Base-by-base conservation (phyloP, 1,140 invertebrate species). In the Bactericera cockerelli region DNA sequence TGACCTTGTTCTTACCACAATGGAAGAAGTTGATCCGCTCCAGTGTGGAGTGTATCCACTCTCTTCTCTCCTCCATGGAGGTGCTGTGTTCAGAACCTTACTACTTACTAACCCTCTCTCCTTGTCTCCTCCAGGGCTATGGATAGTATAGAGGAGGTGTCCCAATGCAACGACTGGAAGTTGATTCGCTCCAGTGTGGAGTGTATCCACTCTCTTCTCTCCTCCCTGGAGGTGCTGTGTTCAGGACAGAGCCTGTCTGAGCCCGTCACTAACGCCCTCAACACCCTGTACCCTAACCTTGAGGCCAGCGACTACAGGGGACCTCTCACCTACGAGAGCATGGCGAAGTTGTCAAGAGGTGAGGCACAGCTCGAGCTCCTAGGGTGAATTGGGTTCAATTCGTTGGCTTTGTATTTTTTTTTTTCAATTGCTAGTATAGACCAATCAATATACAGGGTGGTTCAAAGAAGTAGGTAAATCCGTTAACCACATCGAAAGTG, bases 121-220 rank as follows among this genome's bases (percentile, higher is more conserved):
- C n/a, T n/a, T n/a, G n/a, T n/a, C n/a, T 60, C 55, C 68, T 74
- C 24, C 69, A 93, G 91, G 60, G 81, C 90, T 61, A 88, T 94
- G 79, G 90, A 95, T 69, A 88, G 88, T 2, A 84, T 94, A 64
- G 87, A 92, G 73, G 89, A 96, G 71, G 84, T 83, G 65, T 81
- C 82, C 38, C 81, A 80, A 63, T 77, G 76, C 61, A 76, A 70
- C 62, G 80, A 84, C 42, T 77, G 84, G n/a, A 75, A 80, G 56
- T 80, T 89, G 14, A 75, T 89, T 31, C 78, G 84, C 58, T 82
- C 84, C 0, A 86, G 86, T 67, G 86, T 93, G 1, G 82, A 83
- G 58, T 93, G 90, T 68, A 82, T 93, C 16, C 83, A 88, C 3
- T 81, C 86, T 0, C 77, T 96, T 64, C 72, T 95, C 14, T 81